These are phyloP conservation scores for Anisognathus igniventris DNA, from an alignment of 2,797 vertebrate species.

Conservation along the genomic window DNA sequence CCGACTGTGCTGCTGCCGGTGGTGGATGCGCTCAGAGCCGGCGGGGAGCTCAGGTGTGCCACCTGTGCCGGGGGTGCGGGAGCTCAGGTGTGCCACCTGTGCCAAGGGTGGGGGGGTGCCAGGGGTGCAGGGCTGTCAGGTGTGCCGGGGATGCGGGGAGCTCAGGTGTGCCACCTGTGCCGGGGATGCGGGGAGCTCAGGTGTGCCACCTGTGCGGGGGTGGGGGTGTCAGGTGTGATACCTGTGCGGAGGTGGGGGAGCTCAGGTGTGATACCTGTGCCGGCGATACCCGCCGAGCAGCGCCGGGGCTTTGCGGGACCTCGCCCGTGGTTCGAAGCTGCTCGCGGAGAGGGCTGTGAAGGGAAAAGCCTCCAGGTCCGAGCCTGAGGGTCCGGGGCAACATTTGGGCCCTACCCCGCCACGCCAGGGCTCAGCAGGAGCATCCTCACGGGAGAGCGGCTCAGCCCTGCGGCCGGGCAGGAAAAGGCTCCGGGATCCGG, in stretches of 20 bases:
- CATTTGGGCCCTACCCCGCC: no score
- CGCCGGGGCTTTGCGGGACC: not conserved
- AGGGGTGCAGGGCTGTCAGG: not conserved
- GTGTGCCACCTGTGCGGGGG: not conserved
- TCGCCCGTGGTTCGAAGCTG: accelerated
- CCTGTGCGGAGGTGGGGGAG: no score
- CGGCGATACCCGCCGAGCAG: no score
- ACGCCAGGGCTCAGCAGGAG: accelerated
- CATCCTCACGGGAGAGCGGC: not conserved
- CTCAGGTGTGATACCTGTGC: no score
- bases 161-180: not conserved
- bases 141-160: accelerated
- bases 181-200: accelerated
- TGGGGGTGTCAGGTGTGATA: no score
- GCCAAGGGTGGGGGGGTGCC: accelerated
- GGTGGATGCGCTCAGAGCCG: accelerated
- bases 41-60: not conserved
- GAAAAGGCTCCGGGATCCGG: not conserved
- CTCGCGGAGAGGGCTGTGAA: accelerated
- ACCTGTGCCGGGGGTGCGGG: no score
- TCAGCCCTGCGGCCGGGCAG: not conserved
- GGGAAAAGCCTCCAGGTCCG: not conserved
- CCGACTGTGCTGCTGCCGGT: accelerated
- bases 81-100: not conserved
- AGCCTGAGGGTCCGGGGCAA: accelerated